phyloP scores from a whole-genome alignment of 2,113 vertebrate species.

The Pholis gunnellus region DNA sequence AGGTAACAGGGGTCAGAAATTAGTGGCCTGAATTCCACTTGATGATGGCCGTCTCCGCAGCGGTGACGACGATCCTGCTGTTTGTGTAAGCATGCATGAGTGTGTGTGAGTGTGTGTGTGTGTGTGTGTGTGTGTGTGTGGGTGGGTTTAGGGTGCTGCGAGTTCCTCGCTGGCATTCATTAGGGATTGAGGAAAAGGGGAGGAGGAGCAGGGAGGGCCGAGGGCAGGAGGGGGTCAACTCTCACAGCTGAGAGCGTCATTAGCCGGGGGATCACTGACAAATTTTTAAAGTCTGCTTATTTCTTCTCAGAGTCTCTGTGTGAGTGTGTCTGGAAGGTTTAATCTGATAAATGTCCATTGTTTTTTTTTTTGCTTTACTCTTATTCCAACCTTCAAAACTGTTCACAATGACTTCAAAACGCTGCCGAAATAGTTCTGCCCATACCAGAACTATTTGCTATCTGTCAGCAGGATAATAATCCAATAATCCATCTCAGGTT shows the following conservation, averaged over 20 bases:
- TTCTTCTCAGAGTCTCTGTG: slow-evolving; percentile 27
- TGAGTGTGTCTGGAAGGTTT: slow-evolving; percentile 9
- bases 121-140: slow-evolving; percentile 24
- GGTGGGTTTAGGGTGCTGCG: slow-evolving; percentile 15
- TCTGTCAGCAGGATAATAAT: neutral
- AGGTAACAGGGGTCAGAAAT: slow-evolving; percentile 68
- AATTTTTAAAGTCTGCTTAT: slow-evolving; percentile 66
- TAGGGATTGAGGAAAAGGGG: slow-evolving; percentile 50
- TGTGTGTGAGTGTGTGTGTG: slow-evolving; percentile 12
- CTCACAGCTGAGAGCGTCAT: slow-evolving; percentile 77
- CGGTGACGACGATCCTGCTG: slow-evolving; percentile 39
- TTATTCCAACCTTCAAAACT: neutral
- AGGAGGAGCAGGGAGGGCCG: slow-evolving; percentile 32
- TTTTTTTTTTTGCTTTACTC: neutral
- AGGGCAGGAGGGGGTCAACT: slow-evolving; percentile 74
- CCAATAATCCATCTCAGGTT: neutral
- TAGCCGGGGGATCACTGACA: slow-evolving; percentile 76
- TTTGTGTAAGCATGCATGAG: slow-evolving; percentile 38
- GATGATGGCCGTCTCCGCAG: slow-evolving; percentile 34
- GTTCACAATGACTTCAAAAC: slow-evolving; percentile 10
- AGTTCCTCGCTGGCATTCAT: slow-evolving; percentile 71
- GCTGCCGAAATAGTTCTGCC: neutral
- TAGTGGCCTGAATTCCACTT: slow-evolving; percentile 45
- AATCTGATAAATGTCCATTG: neutral
- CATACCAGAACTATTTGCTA: neutral